Conservation (phyloP, 2,113 vertebrate genomes). For the Lagopus leucura region DNA sequence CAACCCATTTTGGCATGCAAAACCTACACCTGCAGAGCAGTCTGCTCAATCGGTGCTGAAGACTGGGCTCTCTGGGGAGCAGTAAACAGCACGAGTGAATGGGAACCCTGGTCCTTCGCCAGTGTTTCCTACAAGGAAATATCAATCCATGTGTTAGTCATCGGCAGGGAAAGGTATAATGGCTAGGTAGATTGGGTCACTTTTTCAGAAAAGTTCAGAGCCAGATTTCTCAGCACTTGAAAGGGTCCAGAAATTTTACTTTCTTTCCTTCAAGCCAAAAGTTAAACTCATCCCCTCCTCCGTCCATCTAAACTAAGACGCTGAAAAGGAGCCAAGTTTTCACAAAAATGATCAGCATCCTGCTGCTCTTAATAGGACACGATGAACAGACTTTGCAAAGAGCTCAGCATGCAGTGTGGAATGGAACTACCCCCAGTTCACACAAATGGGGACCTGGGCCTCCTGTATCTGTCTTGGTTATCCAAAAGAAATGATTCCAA, state of each 20-base stretch:
- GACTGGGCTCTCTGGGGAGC: neutral
- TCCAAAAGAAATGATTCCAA: neutral
- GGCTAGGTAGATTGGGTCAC: neutral
- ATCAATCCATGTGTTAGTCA: neutral
- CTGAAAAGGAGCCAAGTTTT: neutral
- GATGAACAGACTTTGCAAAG: neutral
- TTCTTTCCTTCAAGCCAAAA: neutral
- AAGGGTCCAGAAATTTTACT: neutral
- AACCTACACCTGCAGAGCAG: neutral
- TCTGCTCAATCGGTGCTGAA: neutral
- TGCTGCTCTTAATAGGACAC: neutral
- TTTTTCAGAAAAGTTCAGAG: neutral
- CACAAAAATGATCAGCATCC: neutral
- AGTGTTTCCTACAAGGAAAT: neutral
- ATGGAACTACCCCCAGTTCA: rapidly evolving
- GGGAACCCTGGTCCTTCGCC: neutral
- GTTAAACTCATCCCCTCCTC: neutral
- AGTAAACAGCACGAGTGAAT: neutral
- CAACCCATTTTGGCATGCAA: neutral
- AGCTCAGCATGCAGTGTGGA: rapidly evolving
- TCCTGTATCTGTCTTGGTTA: neutral
- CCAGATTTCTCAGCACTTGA: neutral
- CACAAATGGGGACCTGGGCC: rapidly evolving
- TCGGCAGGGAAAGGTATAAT: neutral
- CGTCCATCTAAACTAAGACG: neutral